phyloP scores from a whole-genome alignment of 2,113 vertebrate species.

The Plecotus auritus region DNA sequence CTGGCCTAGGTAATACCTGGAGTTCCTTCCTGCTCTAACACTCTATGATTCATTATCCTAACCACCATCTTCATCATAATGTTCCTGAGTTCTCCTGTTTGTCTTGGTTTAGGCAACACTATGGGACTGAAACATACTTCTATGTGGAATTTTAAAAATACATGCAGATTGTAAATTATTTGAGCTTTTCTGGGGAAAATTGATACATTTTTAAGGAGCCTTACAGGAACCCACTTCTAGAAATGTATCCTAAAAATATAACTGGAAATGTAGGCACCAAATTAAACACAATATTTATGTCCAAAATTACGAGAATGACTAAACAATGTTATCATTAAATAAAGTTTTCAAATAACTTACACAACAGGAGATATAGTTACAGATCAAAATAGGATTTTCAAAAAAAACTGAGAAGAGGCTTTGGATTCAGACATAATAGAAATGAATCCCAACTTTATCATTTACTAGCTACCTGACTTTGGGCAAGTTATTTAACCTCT shows the following conservation, averaged over 20 bases:
- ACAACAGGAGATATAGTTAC: not conserved
- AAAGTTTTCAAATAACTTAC: conserved; percentile 4
- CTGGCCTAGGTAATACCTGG: not conserved
- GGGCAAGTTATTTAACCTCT: not conserved
- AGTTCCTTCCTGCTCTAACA: not conserved
- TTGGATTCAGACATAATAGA: not conserved
- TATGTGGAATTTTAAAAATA: not conserved
- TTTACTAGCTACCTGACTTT: not conserved
- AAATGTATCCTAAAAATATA: not conserved
- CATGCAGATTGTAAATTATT: not conserved
- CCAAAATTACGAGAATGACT: not conserved
- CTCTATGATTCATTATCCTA: not conserved
- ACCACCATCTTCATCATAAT: not conserved
- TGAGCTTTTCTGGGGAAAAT: not conserved
- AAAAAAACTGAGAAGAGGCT: not conserved
- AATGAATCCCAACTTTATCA: not conserved
- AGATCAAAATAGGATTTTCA: not conserved
- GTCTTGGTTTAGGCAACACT: not conserved
- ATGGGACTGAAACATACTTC: not conserved
- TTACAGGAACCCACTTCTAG: not conserved
- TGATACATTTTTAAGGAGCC: not conserved
- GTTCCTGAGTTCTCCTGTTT: not conserved
- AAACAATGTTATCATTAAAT: not conserved
- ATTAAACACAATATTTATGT: not conserved
- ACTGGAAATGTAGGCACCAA: not conserved